Conservation (phyloP, 2,888 invertebrate genomes). For the Anorthoa munda region DNA sequence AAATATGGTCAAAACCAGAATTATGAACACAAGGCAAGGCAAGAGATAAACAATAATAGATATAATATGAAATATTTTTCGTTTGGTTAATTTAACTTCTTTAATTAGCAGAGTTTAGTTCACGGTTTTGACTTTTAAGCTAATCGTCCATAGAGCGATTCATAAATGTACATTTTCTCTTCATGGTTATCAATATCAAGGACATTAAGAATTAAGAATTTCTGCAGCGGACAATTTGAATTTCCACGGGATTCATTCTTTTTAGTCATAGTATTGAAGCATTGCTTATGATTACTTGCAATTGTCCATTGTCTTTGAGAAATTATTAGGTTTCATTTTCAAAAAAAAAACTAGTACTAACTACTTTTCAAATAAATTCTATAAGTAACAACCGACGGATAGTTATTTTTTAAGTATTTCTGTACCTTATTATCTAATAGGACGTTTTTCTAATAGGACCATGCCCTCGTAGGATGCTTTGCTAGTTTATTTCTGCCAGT, state of each 20-base stretch:
- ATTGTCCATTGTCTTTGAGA: background rate
- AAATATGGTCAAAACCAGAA: background rate
- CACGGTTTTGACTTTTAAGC: background rate
- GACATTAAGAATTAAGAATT: background rate
- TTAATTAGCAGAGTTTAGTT: conserved; percentile 1
- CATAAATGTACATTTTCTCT: conserved; percentile 4
- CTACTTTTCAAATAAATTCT: too few species aligned
- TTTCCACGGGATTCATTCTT: conserved; percentile 14
- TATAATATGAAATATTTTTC: background rate
- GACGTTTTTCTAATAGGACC: too few species aligned
- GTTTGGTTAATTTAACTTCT: background rate
- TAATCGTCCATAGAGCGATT: conserved; percentile 6
- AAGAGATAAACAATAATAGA: background rate
- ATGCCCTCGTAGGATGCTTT: too few species aligned
- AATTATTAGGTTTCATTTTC: background rate
- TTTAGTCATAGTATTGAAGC: background rate
- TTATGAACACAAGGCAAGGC: background rate
- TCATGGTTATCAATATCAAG: conserved; percentile 33
- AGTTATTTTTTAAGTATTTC: too few species aligned
- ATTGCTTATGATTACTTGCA: background rate
- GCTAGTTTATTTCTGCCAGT: too few species aligned
- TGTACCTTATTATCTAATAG: too few species aligned
- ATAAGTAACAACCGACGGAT: too few species aligned
- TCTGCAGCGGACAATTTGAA: background rate
- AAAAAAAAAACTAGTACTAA: too few species aligned